Base-by-base conservation (phyloP, 2,797 vertebrate species). In the Tenualosa thibaudeaui region DNA sequence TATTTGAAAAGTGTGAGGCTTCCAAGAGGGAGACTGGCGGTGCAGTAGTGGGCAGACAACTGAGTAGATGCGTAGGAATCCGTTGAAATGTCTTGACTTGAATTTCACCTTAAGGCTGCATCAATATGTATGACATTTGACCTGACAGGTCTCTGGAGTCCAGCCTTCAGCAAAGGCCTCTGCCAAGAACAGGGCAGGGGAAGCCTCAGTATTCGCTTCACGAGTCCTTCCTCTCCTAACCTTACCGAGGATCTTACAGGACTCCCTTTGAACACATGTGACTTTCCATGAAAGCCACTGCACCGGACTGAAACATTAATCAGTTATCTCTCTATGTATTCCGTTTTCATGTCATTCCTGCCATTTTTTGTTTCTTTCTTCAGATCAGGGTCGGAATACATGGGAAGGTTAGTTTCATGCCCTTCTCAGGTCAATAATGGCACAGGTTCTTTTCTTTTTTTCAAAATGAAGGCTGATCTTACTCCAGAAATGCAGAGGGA, bases 101-200 rank as follows among this genome's bases (percentile, higher is more conserved):
- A 46, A 78, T 40, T 78, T 78, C 71, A 46, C 19, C 71, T 43
- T 5, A 43, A 78, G 43, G 71, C 71, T 46, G 40, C 71, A 78
- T 78, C 71, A 78, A 78, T 78, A 78, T 78, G 17, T 43, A 78
- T 78, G 71, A 5, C 37, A 7, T 43, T 46, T 78, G 40, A 78
- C 71, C 37, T 40, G 68, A 40, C 13, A 75, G 12, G 31, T 31
- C 15, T 19, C 71, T 46, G 71, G 40, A 78, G 17, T 17, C 71
- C 40, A 31, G 37, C 15, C 17, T 75, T 19, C 68, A 43, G 37
- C 31, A 75, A 43, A 17, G 68, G 37, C 68, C 40, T 75, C 37
- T 43, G 68, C 68, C 37, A 31, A n/a, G n/a, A 5, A 17, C 65
- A 71, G 68, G 68, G 15, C 26, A 10, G 17, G 40, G 71, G 46